Evolutionary conservation across 2,888 invertebrate genomes (phyloP), one percentile per base, ranked within the genome.

Genomic region (Caenorhabditis wallacei): DNA sequence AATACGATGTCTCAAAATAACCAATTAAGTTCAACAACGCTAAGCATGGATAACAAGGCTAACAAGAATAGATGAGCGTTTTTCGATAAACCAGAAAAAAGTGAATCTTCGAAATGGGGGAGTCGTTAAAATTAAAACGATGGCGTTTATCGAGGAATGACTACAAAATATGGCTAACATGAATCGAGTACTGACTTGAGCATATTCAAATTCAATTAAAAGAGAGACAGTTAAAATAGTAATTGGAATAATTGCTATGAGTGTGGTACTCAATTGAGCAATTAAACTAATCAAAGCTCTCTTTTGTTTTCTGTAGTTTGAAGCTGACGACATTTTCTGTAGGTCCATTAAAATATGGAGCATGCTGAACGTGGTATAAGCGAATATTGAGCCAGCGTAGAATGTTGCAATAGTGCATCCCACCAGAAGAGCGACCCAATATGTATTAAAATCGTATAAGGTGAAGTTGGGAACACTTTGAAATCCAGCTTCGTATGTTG

Each of bases 241-340:
- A 2, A 35, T 20, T 16, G 61, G 61, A 24, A 63, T 16, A 3
- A 63, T 63, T 22, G n/a, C 61, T 3, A 63, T 20, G 7, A 63
- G 20, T 2, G 61, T 24, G 11, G 24, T 46, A 10, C 3, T 16
- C 22, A 63, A 13, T 46, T 63, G 61, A 24, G 61, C 46, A 7
- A 63, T 46, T 1, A 63, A 35, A 46, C 61, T 63, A 2, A 24
- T 46, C 16, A 63, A 18, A n/a, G 61, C 61, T 16, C 16, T 46
- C 24, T 18, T 43, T 11, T 63, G 61, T 24, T 63, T 63, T 16
- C 18, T 30, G 16, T 24, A 24, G 2, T 43, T 63, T 0, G 46
- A 24, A 16, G 1, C 16, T 1, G 61, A 46, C 10, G 35, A 43
- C 8, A 16, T 63, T 8, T 16, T 46, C 24, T 24, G 20, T 10